Conservation (phyloP, 2,797 vertebrate genomes). For the Lindbergichthys nudifrons region DNA sequence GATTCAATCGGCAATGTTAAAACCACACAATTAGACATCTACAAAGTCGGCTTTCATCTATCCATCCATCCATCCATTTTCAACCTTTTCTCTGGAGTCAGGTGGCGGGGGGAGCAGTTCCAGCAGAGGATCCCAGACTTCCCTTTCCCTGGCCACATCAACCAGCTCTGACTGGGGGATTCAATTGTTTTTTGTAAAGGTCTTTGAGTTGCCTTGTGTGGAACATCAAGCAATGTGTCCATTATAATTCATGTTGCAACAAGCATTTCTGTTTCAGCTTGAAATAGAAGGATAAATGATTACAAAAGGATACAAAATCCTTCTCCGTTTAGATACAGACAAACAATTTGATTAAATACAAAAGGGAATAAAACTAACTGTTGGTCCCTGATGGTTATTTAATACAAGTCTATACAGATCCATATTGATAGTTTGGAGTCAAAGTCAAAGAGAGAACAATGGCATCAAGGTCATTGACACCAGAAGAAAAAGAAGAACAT, state of each 20-base stretch:
- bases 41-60: too few species aligned
- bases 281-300: conserved; percentile 31
- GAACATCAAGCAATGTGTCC: neutral
- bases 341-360: neutral
- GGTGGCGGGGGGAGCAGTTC: too few species aligned
- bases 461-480: neutral
- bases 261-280: conserved; percentile 19
- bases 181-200: too few species aligned
- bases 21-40: too few species aligned
- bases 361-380: neutral
- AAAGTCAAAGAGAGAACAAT: neutral
- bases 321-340: conserved; percentile 2
- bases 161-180: too few species aligned
- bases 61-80: too few species aligned
- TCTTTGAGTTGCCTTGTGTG: too few species aligned
- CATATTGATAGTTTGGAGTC: neutral
- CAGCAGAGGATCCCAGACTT: too few species aligned
- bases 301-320: conserved; percentile 12
- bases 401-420: neutral
- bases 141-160: too few species aligned
- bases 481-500: neutral
- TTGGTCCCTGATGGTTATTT: neutral
- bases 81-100: too few species aligned
- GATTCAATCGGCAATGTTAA: too few species aligned
- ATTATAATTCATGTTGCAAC: conserved; percentile 19